Evolutionary conservation across 1,140 invertebrate species (phyloP).

Genomic region (Coelopa frigida): DNA sequence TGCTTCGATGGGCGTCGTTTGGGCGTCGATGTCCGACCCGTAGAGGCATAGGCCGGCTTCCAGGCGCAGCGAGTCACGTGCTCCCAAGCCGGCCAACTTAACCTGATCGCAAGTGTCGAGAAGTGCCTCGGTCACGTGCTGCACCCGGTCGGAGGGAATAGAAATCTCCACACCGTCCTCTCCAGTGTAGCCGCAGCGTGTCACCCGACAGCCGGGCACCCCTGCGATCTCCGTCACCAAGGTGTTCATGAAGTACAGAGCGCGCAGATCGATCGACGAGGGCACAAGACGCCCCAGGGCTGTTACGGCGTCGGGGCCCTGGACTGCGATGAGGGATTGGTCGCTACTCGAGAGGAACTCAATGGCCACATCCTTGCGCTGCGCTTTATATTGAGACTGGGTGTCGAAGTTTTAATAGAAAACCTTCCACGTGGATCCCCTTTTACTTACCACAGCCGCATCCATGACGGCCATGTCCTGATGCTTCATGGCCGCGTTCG

Average conservation of each 20-base stretch:
- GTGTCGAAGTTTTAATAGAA: neutral
- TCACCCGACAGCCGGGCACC: slow-evolving; percentile 68
- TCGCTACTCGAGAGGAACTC: slow-evolving; percentile 66
- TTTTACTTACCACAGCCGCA: slow-evolving; percentile 48
- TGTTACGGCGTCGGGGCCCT: slow-evolving; percentile 75
- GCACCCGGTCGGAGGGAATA: slow-evolving; percentile 56
- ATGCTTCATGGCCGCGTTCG: slow-evolving; percentile 80
- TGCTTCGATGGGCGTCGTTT: slow-evolving; percentile 90
- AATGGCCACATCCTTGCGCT: slow-evolving; percentile 70
- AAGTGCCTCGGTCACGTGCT: slow-evolving; percentile 59
- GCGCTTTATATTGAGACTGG: slow-evolving; percentile 13
- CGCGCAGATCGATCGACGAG: slow-evolving; percentile 55
- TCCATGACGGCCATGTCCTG: slow-evolving; percentile 60
- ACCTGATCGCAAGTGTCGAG: slow-evolving; percentile 54
- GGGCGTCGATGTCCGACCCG: slow-evolving; percentile 90
- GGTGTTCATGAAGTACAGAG: slow-evolving; percentile 86
- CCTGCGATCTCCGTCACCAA: slow-evolving; percentile 62
- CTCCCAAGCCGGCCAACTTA: slow-evolving; percentile 87
- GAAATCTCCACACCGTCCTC: slow-evolving; percentile 99
- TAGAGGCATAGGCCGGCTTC: slow-evolving; percentile 98
- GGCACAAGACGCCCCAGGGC: slow-evolving; percentile 58
- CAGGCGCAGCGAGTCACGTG: slow-evolving; percentile 80
- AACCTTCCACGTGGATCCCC: neutral
- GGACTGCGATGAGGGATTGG: slow-evolving; percentile 80
- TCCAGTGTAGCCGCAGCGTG: slow-evolving; percentile 89